These are phyloP conservation scores for Hippopotamyrus pictus DNA, from an alignment of 2,797 vertebrate species.

Conservation along the genomic window DNA sequence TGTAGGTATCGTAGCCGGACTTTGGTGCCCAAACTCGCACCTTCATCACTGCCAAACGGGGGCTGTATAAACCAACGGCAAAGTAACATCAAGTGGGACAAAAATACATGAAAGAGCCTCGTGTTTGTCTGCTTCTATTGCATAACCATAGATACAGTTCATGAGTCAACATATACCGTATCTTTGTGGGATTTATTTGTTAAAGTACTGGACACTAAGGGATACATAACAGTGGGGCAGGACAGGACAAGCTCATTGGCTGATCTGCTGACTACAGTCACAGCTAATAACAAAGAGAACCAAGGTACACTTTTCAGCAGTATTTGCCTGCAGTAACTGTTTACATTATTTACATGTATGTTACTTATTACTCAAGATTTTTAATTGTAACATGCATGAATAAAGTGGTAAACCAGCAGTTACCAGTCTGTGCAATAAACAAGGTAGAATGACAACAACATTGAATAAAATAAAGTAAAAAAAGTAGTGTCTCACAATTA, in stretches of 20 bases:
- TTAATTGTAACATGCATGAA: not conserved
- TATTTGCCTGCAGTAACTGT: not conserved
- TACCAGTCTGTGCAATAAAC: not conserved
- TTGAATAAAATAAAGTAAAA: not conserved
- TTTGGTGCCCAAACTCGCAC: not conserved
- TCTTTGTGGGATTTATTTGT: not conserved
- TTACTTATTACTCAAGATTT: not conserved
- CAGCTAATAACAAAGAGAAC: not conserved
- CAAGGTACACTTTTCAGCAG: not conserved
- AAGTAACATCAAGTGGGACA: not conserved
- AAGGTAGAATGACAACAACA: not conserved
- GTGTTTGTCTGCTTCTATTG: not conserved
- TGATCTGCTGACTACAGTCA: not conserved
- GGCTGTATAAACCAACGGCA: not conserved
- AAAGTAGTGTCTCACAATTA: no score
- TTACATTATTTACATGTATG: not conserved
- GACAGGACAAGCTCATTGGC: not conserved
- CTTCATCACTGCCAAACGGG: not conserved
- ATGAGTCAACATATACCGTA: not conserved
- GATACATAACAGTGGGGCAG: not conserved
- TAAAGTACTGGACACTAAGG: not conserved
- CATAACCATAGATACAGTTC: conserved; percentile 5
- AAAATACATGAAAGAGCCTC: not conserved
- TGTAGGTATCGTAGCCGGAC: not conserved
- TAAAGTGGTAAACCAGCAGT: not conserved